Conservation (phyloP, 2,888 invertebrate genomes). For the Lasius fuliginosus region DNA sequence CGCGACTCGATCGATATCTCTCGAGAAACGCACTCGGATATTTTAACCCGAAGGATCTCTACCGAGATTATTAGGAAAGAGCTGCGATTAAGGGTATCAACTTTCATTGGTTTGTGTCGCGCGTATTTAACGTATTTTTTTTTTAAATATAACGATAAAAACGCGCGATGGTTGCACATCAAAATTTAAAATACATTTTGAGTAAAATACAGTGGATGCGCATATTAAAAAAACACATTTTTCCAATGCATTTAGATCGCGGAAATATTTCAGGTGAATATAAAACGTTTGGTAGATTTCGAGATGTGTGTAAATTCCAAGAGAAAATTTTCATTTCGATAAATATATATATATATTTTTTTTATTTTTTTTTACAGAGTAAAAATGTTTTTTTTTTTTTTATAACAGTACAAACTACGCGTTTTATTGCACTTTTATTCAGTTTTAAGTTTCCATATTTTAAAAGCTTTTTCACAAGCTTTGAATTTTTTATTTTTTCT, state of each 20-base stretch:
- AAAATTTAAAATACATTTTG: neutral
- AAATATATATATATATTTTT: neutral
- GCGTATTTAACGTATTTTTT: neutral
- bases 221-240: neutral
- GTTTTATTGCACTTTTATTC: neutral
- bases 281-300: neutral
- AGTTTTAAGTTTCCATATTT: neutral
- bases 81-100: neutral
- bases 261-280: constrained; percentile 4
- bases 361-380: neutral
- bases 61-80: neutral
- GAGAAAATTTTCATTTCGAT: neutral
- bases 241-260: neutral
- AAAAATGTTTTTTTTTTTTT: constrained; percentile 8
- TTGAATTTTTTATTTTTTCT: constrained; percentile 1
- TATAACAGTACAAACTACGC: neutral
- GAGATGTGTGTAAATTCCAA: neutral
- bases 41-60: neutral
- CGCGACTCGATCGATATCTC: constrained; percentile 33
- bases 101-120: neutral
- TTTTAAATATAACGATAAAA: neutral
- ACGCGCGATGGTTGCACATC: neutral
- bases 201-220: neutral
- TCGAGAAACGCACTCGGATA: constrained; percentile 7
- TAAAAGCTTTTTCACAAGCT: neutral